Base-by-base conservation (phyloP, 2,797 vertebrate genomes). In the Melanotaenia boesemani region DNA sequence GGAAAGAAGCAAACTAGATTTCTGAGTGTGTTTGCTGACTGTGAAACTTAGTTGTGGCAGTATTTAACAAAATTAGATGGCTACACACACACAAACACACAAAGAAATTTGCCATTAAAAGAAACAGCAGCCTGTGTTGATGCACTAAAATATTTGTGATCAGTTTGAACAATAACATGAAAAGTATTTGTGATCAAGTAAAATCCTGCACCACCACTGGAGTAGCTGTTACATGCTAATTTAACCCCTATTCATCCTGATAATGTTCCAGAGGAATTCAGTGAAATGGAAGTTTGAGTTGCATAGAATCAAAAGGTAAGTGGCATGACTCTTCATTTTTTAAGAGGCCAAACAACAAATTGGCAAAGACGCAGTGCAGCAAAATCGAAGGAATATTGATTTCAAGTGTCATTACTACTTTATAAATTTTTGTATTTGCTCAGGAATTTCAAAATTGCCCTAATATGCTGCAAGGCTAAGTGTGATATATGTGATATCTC, bases 1-100 rank as follows among this genome's bases (percentile, higher is more conserved):
- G 91, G 88, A 88, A 89, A 88, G 84, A 88, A 90, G 90, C 90
- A 92, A 93, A 91, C 90, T 91, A 92, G 87, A 92, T 94, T 91
- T 89, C 84, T 87, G 82, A 87, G 83, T 79, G 80, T 52, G 76
- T 84, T 77, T 80, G 84, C 77, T 80, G 79, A 86, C 84, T 71
- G 79, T 73, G 61, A 86, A 84, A 86, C 86, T 79, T 82, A 79
- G 75, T 78, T 70, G 78, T 66, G 80, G 76, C 75, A 70, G 64
- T 66, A 55, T 71, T 77, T 24, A 83, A 63, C 37, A 24, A 60
- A 72, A 32, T 30, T 65, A 70, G 62, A 71, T 7, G 20, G 36
- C 73, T 70, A 36, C 34, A 36, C 34, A 36, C 34, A 36, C 6
- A 36, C 7, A 62, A 50, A 41, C 22, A 13, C 12, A 26, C 12